Percentiles rank a stretch among this genome's conserved stretches.
Evolutionary conservation across 2,888 invertebrate genomes (phyloP).

Genomic region (Tipula vernalis): DNA sequence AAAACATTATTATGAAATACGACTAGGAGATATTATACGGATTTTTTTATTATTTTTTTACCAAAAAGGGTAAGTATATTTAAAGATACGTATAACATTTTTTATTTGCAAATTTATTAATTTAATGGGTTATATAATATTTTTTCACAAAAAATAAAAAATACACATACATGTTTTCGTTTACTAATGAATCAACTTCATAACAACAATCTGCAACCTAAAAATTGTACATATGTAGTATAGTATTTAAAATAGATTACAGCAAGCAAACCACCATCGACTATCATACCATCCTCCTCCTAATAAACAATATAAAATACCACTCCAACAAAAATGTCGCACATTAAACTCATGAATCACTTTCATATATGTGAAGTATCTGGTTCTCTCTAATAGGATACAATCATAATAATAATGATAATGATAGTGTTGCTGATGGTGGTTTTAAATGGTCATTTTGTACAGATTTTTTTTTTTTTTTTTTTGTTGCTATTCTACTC

Average conservation of each 20-base stretch:
- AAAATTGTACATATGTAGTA: not conserved
- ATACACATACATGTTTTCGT: not conserved
- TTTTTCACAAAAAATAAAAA: not conserved
- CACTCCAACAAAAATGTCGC: not conserved
- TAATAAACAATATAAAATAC: not conserved
- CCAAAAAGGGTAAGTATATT: not conserved
- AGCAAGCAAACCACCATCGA: not conserved
- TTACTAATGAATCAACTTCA: not conserved
- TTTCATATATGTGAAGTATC: not conserved
- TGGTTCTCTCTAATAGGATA: not conserved
- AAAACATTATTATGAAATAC: not conserved
- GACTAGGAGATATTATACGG: not conserved
- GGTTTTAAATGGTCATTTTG: constrained; percentile 4
- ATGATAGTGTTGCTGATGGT: not conserved
- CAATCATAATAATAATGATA: not conserved
- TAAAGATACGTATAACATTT: not conserved
- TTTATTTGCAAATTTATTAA: not conserved
- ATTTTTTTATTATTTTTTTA: not conserved
- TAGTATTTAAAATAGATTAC: not conserved
- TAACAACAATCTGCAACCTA: not conserved
- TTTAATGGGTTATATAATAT: not conserved
- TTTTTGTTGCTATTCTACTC: not conserved
- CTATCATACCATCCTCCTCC: not conserved
- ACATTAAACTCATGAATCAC: not conserved
- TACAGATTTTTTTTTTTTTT: not conserved